These are phyloP conservation scores for Herminia tarsipennalis DNA, from an alignment of 2,888 invertebrate genomes.

Conservation along the genomic window DNA sequence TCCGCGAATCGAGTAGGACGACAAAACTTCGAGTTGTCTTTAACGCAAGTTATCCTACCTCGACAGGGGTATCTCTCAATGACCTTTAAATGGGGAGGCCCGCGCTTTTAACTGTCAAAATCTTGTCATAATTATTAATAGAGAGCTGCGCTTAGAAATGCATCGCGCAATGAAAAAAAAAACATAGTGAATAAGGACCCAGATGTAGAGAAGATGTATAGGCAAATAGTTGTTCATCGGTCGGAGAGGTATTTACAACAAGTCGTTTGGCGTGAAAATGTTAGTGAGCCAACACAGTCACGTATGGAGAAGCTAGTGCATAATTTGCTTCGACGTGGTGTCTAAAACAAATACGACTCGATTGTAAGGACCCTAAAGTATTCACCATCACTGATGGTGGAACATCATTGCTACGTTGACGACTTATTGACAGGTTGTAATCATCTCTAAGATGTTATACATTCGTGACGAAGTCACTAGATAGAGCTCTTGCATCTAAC, in stretches of 20 bases:
- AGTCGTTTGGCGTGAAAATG: background rate
- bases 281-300: background rate
- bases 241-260: background rate
- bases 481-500: conserved; percentile 20
- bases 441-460: conserved; percentile 10
- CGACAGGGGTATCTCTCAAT: conserved; percentile 2
- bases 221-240: background rate
- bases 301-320: background rate
- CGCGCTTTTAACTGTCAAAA: too few species aligned
- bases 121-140: too few species aligned
- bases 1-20: conserved; percentile 20
- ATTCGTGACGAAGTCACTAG: conserved; percentile 23
- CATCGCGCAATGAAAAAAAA: too few species aligned
- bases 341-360: background rate
- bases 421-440: background rate
- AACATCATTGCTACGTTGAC: background rate
- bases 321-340: background rate
- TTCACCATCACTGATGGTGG: background rate
- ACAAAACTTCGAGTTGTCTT: conserved; percentile 29
- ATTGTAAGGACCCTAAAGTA: background rate
- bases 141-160: too few species aligned
- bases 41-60: conserved; percentile 16
- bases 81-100: background rate
- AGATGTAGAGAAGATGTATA: background rate
- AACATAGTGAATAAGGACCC: too few species aligned